Evolutionary conservation across 2,113 vertebrate species (phyloP).

Genomic region (Athene cunicularia): DNA sequence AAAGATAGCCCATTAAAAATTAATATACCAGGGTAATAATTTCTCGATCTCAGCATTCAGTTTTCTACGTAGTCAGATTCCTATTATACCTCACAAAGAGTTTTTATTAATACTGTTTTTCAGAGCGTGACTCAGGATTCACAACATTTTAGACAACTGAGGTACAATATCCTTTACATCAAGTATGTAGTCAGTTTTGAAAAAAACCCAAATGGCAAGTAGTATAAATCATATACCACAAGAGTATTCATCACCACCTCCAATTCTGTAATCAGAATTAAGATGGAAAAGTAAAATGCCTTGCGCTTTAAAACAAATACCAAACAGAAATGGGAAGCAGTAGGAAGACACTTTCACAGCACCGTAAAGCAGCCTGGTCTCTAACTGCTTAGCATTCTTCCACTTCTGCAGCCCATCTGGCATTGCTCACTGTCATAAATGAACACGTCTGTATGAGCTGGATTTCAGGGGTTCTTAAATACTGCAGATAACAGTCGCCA

Average conservation of each 20-base stretch:
- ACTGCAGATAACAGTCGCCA: conserved; percentile 13
- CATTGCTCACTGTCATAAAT: background rate
- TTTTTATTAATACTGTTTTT: conserved; percentile 9
- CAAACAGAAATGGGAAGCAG: background rate
- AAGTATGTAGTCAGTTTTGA: background rate
- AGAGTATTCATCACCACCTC: background rate
- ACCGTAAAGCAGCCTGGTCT: background rate
- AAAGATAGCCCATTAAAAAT: conserved; percentile 72
- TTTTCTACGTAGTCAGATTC: background rate
- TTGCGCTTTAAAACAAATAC: background rate
- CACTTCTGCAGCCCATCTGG: background rate
- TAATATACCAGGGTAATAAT: conserved; percentile 56
- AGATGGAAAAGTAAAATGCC: background rate
- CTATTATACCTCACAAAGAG: conserved; percentile 3
- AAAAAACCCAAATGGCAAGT: background rate
- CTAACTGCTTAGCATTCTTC: background rate
- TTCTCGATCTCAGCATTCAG: conserved; percentile 45
- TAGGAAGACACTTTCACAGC: background rate
- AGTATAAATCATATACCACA: accelerated
- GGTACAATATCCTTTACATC: background rate
- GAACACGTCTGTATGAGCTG: background rate
- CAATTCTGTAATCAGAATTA: background rate
- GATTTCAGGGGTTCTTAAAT: background rate
- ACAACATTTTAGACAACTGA: background rate
- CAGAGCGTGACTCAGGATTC: background rate